Conservation (phyloP, 1,140 invertebrate species). For the Parapsyche elsis region DNA sequence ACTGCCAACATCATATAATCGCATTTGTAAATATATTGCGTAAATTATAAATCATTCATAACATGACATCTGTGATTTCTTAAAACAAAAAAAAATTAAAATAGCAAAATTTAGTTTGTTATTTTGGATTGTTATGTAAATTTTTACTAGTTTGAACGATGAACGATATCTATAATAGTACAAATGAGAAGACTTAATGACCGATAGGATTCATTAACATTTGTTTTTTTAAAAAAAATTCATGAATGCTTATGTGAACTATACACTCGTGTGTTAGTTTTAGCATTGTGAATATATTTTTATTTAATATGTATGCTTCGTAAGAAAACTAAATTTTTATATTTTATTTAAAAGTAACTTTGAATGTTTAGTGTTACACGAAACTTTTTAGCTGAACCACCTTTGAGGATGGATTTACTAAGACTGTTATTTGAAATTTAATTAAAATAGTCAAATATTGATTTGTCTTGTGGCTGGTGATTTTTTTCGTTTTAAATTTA, state of each 20-base stretch:
- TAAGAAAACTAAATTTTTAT: conserved; percentile 15
- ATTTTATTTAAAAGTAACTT: conserved; percentile 9
- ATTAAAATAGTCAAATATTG: conserved; percentile 24
- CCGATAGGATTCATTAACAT: conserved; percentile 57
- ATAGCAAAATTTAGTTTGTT: conserved; percentile 49
- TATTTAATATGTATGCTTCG: conserved; percentile 23
- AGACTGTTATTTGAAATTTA: conserved; percentile 4
- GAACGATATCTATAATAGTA: conserved; percentile 69
- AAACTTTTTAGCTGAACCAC: background rate
- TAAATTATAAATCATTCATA: conserved; percentile 54
- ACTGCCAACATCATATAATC: conserved; percentile 53
- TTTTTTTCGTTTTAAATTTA: background rate
- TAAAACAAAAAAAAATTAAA: conserved; percentile 58
- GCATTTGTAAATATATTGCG: conserved; percentile 54
- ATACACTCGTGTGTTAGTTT: conserved; percentile 70
- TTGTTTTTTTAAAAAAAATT: conserved; percentile 52
- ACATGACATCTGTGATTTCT: conserved; percentile 63
- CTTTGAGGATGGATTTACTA: conserved; percentile 1
- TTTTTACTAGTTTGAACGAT: conserved; percentile 60
- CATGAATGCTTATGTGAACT: conserved; percentile 66
- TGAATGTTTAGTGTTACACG: background rate
- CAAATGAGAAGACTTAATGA: conserved; percentile 70
- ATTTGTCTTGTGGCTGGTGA: background rate
- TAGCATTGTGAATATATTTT: conserved; percentile 58
- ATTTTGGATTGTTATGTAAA: conserved; percentile 58